A percentile compares a stretch with the other conserved stretches of the same genome.
Conservation (phyloP, 1,140 invertebrate species). For the Holotrichia oblita region DNA sequence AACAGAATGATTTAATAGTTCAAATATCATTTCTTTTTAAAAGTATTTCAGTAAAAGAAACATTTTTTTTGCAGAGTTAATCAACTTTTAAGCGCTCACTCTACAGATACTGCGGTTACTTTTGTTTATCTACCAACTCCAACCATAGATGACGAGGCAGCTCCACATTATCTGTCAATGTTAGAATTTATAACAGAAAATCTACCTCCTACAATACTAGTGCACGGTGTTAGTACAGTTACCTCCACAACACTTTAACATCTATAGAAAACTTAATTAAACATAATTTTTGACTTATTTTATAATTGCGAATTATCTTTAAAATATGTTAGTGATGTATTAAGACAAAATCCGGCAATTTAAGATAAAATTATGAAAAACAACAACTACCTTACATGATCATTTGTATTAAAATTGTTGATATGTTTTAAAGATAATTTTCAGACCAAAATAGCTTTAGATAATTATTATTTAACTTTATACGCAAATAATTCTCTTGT, state of each 20-base stretch:
- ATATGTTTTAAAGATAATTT: too few species aligned
- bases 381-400: too few species aligned
- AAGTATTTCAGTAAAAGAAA: neutral
- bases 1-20: too few species aligned
- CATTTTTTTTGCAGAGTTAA: slow-evolving; percentile 73
- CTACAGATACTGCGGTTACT: slow-evolving; percentile 77
- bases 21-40: neutral
- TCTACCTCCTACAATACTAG: slow-evolving; percentile 90
- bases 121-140: slow-evolving; percentile 90
- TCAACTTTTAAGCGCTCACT: slow-evolving; percentile 77
- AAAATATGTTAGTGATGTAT: too few species aligned
- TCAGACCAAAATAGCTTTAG: too few species aligned
- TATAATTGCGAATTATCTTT: too few species aligned
- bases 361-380: too few species aligned
- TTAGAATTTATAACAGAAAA: slow-evolving; percentile 85
- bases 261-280: neutral
- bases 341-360: too few species aligned
- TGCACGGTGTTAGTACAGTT: slow-evolving; percentile 94
- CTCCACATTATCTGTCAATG: slow-evolving; percentile 73
- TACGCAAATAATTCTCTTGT: slow-evolving; percentile 13
- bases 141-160: slow-evolving; percentile 62
- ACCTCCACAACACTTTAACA: slow-evolving; percentile 91
- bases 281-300: neutral
- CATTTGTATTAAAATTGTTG: too few species aligned
- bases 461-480: too few species aligned